Percentiles rank a stretch among this genome's conserved stretches.
Evolutionary conservation across 2,888 invertebrate genomes (phyloP).

Genomic region (Aleiodes alternator): DNA sequence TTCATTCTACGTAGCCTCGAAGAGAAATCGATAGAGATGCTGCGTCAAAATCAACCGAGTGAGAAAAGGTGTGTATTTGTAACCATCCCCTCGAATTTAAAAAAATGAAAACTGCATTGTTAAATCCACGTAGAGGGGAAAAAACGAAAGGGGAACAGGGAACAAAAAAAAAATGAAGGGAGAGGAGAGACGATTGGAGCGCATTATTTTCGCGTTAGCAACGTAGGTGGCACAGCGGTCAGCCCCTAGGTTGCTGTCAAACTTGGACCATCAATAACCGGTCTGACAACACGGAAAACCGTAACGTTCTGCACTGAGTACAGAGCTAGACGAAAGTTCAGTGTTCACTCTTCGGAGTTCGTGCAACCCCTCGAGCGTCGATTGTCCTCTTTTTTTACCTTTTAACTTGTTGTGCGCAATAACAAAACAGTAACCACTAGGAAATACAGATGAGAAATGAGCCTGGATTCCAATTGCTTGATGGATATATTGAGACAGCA

Average conservation of each 20-base stretch:
- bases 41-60: conserved; percentile 16
- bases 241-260: conserved; percentile 62
- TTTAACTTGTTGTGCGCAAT: conserved; percentile 11
- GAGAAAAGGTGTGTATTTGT: conserved; percentile 34
- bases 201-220: conserved; percentile 67
- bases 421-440: conserved; percentile 30
- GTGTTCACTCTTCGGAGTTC: conserved; percentile 4
- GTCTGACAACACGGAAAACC: conserved; percentile 51
- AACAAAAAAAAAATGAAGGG: conserved; percentile 34
- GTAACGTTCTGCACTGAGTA: conserved; percentile 14
- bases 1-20: background rate
- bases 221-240: conserved; percentile 60
- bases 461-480: conserved; percentile 24
- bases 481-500: conserved; percentile 35
- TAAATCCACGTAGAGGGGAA: conserved; percentile 24
- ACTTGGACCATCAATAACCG: conserved; percentile 66
- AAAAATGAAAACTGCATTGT: conserved; percentile 66
- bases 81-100: conserved; percentile 37
- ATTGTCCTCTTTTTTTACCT: conserved; percentile 2
- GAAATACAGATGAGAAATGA: conserved; percentile 33
- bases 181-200: conserved; percentile 49
- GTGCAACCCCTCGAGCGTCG: conserved; percentile 30
- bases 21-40: conserved; percentile 28
- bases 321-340: conserved; percentile 29
- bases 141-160: conserved; percentile 19